These are phyloP conservation scores for Plutomurus gul DNA, from an alignment of 1,140 invertebrate species.

Conservation along the genomic window DNA sequence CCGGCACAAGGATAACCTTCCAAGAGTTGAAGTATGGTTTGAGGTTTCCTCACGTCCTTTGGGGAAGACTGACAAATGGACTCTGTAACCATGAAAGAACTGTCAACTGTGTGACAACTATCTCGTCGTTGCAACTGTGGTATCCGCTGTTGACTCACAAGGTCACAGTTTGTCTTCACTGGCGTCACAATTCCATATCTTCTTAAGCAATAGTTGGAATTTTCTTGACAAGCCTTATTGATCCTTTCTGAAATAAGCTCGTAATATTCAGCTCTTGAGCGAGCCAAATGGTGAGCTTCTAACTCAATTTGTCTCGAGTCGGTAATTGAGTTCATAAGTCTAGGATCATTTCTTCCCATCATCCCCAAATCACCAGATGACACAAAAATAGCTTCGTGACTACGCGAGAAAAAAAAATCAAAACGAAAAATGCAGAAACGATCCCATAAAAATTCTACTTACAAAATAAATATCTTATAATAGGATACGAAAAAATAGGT, in stretches of 20 bases:
- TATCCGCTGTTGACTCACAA: too few species aligned
- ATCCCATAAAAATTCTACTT: neutral
- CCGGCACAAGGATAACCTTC: constrained; percentile 4
- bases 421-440: constrained; percentile 5
- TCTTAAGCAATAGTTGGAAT: neutral
- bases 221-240: neutral
- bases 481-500: constrained; percentile 10
- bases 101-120: too few species aligned
- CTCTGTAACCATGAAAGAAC: neutral
- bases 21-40: neutral
- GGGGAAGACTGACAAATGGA: neutral
- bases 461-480: constrained; percentile 18
- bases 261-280: neutral
- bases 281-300: neutral
- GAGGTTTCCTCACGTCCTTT: neutral
- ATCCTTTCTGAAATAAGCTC: constrained; percentile 12
- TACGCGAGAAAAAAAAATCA: constrained; percentile 10
- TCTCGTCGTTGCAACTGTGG: too few species aligned
- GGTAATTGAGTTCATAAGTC: neutral
- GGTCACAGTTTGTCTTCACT: too few species aligned
- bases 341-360: neutral
- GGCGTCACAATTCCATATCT: too few species aligned
- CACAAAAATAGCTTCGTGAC: constrained; percentile 18
- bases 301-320: neutral
- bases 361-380: neutral